Percentiles rank a stretch among this genome's conserved stretches.
phyloP scores from a whole-genome alignment of 2,797 vertebrate genomes.

The Urosaurus nigricauda region DNA sequence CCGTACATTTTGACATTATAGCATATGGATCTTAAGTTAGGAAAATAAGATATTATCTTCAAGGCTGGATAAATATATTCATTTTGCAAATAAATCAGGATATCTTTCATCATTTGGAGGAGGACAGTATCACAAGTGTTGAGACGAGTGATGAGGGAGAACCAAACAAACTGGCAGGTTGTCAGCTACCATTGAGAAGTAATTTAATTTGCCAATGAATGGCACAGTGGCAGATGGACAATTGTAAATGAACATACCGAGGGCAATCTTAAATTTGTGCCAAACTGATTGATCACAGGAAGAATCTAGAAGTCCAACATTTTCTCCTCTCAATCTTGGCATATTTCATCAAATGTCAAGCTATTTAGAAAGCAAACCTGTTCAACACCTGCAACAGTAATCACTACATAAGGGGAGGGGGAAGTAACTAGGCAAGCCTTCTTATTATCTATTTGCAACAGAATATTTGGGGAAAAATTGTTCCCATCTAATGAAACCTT shows the following conservation, averaged over 20 bases:
- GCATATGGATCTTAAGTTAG: neutral
- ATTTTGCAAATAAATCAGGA: neutral
- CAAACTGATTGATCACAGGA: conserved; percentile 33
- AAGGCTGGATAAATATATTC: neutral
- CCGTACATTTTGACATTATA: neutral
- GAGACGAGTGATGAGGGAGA: neutral
- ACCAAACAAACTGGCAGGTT: neutral
- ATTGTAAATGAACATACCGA: neutral
- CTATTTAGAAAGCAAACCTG: conserved; percentile 39
- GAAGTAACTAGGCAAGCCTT: neutral
- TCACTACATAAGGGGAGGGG: neutral
- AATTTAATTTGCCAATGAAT: neutral
- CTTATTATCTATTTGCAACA: neutral
- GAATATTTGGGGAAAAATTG: neutral
- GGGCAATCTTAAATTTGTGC: conserved; percentile 4
- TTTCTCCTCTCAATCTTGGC: neutral
- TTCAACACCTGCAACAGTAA: neutral
- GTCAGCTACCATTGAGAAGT: neutral
- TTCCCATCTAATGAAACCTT: accelerated
- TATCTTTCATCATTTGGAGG: neutral
- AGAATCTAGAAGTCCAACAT: conserved; percentile 6
- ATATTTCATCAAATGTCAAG: neutral
- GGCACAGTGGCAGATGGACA: neutral
- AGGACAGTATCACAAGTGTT: accelerated
- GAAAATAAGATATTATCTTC: conserved; percentile 1